phyloP scores from a whole-genome alignment of 2,113 vertebrate genomes.

The Oncorhynchus kisutch region DNA sequence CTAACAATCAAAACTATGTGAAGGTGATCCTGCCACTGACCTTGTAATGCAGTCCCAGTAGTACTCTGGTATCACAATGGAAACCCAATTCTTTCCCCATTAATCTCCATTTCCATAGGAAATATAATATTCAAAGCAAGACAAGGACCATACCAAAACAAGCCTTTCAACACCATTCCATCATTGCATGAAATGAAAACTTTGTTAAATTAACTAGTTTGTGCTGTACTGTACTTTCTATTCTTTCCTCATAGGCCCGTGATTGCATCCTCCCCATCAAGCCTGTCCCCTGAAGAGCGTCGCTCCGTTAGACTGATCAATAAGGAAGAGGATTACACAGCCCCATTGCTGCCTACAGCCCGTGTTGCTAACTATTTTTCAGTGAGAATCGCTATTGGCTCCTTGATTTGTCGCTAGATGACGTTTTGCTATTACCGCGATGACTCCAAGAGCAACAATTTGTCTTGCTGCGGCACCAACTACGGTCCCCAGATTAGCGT shows the following conservation, averaged over 20 bases:
- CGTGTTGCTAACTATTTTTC: not conserved
- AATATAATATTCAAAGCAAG: not conserved
- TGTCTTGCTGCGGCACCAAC: too few species aligned
- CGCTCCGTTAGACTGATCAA: conserved; percentile 47
- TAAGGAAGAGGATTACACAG: conserved; percentile 34
- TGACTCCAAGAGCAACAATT: too few species aligned
- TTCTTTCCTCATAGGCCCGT: conserved; percentile 6
- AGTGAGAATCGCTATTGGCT: too few species aligned
- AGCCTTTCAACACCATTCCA: too few species aligned
- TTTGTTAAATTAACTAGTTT: too few species aligned
- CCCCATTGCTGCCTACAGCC: not conserved
- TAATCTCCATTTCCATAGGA: conserved; percentile 39
- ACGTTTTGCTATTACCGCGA: too few species aligned
- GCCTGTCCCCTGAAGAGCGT: conserved; percentile 25
- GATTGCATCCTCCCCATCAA: not conserved
- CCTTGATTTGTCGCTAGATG: too few species aligned
- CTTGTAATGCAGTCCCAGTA: conserved; percentile 26
- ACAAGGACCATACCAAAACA: too few species aligned
- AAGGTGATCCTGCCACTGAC: conserved; percentile 38
- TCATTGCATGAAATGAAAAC: too few species aligned
- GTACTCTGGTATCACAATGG: conserved; percentile 23
- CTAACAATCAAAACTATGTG: not conserved
- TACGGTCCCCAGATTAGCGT: too few species aligned
- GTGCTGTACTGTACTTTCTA: not conserved
- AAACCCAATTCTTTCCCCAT: conserved; percentile 37